Percentiles rank a stretch among this genome's conserved stretches.
Evolutionary conservation across 2,113 vertebrate species (phyloP).

Genomic region (Tupaia chinensis): DNA sequence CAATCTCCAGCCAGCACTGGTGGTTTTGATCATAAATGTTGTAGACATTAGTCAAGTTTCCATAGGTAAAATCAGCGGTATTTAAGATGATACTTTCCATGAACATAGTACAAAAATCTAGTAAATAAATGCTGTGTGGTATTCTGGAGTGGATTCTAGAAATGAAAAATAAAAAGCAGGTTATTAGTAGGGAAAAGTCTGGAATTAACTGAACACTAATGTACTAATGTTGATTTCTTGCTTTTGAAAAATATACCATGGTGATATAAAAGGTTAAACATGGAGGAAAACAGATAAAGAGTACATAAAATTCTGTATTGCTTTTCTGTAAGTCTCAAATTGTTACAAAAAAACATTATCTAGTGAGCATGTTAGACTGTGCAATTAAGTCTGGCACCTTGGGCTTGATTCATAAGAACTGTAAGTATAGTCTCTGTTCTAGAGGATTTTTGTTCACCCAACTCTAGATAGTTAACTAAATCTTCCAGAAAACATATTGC

Average conservation of each 20-base stretch:
- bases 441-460: neutral
- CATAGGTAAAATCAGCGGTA: neutral
- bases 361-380: neutral
- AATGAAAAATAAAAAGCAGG: neutral
- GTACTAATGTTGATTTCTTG: neutral
- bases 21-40: neutral
- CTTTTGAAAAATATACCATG: conserved; percentile 1
- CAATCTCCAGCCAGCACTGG: neutral
- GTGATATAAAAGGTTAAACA: neutral
- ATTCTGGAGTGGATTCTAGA: neutral
- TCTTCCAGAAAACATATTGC: neutral
- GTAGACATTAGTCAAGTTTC: neutral
- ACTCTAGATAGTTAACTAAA: neutral
- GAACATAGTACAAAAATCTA: neutral
- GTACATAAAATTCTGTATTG: neutral
- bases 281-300: neutral
- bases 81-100: neutral
- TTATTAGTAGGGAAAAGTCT: neutral
- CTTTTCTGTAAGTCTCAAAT: conserved; percentile 19
- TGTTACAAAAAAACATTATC: neutral
- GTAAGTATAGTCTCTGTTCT: neutral
- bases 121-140: neutral
- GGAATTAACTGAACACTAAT: neutral
- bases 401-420: neutral
- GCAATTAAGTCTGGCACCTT: neutral